Evolutionary conservation across 2,113 vertebrate species (phyloP).

Genomic region (Hippocampus zosterae): DNA sequence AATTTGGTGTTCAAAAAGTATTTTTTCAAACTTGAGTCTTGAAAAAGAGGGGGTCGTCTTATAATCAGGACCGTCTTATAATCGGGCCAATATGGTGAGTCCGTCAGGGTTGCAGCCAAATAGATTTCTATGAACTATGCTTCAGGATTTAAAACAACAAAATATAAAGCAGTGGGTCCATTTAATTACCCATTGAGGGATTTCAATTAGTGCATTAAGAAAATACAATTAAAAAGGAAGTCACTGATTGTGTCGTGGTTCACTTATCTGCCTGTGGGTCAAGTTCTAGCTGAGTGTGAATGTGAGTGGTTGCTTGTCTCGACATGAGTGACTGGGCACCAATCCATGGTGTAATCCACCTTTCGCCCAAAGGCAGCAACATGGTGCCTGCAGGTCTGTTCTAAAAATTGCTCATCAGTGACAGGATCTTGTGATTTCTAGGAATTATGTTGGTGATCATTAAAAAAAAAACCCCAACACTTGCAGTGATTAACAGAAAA

Average conservation of each 20-base stretch:
- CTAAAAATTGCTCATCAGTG: not conserved
- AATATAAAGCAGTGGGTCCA: not conserved
- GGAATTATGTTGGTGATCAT: no score
- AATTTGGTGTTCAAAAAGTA: no score
- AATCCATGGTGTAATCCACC: not conserved
- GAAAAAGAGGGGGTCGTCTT: no score
- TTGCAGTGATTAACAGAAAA: no score
- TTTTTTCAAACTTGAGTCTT: no score
- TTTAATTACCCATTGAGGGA: not conserved
- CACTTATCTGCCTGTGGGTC: not conserved
- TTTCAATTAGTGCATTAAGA: slow-evolving; percentile 7
- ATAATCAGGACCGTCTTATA: no score
- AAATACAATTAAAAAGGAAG: not conserved
- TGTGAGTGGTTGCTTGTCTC: no score
- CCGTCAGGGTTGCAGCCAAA: slow-evolving; percentile 35
- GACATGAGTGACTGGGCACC: not conserved
- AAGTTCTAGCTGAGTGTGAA: not conserved
- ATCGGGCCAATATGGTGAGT: not conserved
- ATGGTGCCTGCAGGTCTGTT: not conserved
- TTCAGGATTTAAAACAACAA: not conserved
- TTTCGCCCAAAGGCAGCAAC: no score
- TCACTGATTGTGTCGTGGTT: not conserved
- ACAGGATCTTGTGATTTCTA: not conserved
- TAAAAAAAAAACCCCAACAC: no score
- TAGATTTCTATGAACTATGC: not conserved